Evolutionary conservation across 37 sponge, comb jelly and placozoan species (phyloP).

Genomic region (Axinella damicornis): DNA sequence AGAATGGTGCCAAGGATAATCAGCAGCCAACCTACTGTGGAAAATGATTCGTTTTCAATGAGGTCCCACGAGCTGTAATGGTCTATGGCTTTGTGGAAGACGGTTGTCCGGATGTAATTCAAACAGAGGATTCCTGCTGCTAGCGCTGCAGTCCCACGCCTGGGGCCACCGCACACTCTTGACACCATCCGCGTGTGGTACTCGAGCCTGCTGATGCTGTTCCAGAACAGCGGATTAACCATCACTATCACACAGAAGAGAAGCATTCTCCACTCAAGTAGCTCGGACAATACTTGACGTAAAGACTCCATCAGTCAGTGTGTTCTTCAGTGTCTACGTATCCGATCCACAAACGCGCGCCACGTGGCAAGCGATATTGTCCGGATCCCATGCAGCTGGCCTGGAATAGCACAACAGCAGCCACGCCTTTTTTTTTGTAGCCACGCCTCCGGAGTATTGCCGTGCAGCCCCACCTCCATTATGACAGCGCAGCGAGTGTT

Average conservation of each 20-base stretch:
- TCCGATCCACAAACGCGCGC: too few relatives aligned
- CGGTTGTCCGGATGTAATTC: slow-evolving; percentile 39
- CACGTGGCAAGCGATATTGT: too few relatives aligned
- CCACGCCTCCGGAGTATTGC: too few relatives aligned
- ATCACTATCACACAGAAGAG: slow-evolving; percentile 35
- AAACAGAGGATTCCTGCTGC: slow-evolving; percentile 36
- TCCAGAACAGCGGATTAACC: slow-evolving; percentile 72
- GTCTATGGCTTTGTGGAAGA: slow-evolving; percentile 53
- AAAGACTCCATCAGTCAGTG: too few relatives aligned
- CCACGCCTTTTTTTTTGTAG: too few relatives aligned
- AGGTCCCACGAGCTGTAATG: not conserved
- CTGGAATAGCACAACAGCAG: too few relatives aligned
- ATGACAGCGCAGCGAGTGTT: too few relatives aligned
- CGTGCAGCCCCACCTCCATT: too few relatives aligned
- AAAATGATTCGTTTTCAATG: slow-evolving; percentile 8
- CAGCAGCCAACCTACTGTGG: slow-evolving; percentile 18
- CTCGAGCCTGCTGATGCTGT: slow-evolving; percentile 46
- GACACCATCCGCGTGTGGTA: slow-evolving; percentile 52
- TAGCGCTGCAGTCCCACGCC: slow-evolving; percentile 18
- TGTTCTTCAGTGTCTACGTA: too few relatives aligned
- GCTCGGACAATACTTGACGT: not conserved
- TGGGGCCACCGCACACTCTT: slow-evolving; percentile 39
- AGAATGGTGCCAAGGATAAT: slow-evolving; percentile 40
- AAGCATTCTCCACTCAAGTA: not conserved
- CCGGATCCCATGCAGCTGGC: too few relatives aligned